Evolutionary conservation across 2,797 vertebrate species (phyloP), one percentile per base, ranked within the genome.

Genomic region (Sardinella longiceps): DNA sequence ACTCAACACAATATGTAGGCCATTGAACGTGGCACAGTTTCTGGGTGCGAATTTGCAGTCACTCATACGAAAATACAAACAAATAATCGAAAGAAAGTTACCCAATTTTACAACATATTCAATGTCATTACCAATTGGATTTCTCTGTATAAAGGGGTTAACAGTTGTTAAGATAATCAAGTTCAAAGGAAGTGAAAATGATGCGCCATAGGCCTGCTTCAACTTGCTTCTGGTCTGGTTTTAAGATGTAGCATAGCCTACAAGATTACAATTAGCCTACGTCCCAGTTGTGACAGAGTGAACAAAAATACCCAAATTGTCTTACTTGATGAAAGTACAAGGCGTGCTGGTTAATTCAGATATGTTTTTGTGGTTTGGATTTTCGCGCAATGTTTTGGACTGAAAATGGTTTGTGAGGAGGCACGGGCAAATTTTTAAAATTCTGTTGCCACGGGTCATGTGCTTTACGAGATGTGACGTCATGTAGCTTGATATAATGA

Each of bases 401-500:
- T 18, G 30, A 33, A 18, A 70, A 33, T 70, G 63, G n/a, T n/a
- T n/a, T 70, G 28, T 33, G 15, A 12, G 18, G 5, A 14, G 28
- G 46, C 77, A 2, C 53, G 53, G 48, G 60, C 43, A 39, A 39
- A 80, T 70, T 80, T 83, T 82, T 30, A 82, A 60, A 87, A 84
- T 28, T 51, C 50, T 2, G 7, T 58, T 85, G 80, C 87, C 81
- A 56, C 23, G 82, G 83, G 89, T 92, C 90, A 89, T 86, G 89
- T 91, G 90, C 83, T 87, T 82, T 86, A 39, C 30, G 63, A 70
- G 5, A 33, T 48, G 85, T 92, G 90, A 91, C 91, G 91, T 92
- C 89, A 92, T 86, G 84, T 87, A 28, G 83, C 84, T 85, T 86
- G 86, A 91, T 91, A 91, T 90, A 92, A 88, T 53, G 88, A 88